Percentiles rank a stretch among this genome's conserved stretches.
These are phyloP conservation scores for Microctenopoma lineatum DNA, from an alignment of 2,797 vertebrate species.

Conservation along the genomic window DNA sequence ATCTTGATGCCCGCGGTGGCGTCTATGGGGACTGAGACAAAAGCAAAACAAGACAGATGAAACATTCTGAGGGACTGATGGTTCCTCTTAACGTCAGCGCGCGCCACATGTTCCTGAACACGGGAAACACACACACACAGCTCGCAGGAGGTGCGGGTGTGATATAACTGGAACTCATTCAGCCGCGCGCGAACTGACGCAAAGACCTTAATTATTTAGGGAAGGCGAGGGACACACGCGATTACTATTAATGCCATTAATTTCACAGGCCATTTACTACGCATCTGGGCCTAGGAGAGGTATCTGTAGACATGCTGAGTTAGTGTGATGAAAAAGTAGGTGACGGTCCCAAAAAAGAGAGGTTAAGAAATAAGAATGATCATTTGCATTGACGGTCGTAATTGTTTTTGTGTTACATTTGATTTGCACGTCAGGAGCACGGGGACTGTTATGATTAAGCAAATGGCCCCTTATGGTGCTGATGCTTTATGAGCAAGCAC, in stretches of 20 bases:
- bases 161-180: conserved; percentile 47
- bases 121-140: conserved; percentile 13
- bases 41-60: conserved; percentile 54
- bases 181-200: conserved; percentile 54
- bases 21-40: conserved; percentile 91
- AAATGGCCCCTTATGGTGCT: conserved; percentile 57
- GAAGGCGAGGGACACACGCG: conserved; percentile 67
- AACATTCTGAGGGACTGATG: conserved; percentile 62
- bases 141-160: conserved; percentile 3
- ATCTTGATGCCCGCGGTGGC: conserved; percentile 90
- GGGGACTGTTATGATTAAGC: conserved; percentile 60
- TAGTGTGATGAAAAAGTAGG: conserved; percentile 35
- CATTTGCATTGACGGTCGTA: conserved; percentile 57
- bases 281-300: conserved; percentile 35
- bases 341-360: conserved; percentile 35
- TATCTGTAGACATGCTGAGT: conserved; percentile 39
- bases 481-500: conserved; percentile 47
- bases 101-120: conserved; percentile 29
- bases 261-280: conserved; percentile 81
- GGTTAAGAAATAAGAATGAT: conserved; percentile 46
- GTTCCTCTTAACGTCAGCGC: conserved; percentile 39
- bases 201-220: conserved; percentile 75
- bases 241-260: conserved; percentile 81
- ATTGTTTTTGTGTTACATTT: conserved; percentile 62
- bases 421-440: conserved; percentile 56